Percentiles rank a stretch among this genome's conserved stretches.
phyloP scores from a whole-genome alignment of 2,113 vertebrate species.

The Hydrolagus affinis region DNA sequence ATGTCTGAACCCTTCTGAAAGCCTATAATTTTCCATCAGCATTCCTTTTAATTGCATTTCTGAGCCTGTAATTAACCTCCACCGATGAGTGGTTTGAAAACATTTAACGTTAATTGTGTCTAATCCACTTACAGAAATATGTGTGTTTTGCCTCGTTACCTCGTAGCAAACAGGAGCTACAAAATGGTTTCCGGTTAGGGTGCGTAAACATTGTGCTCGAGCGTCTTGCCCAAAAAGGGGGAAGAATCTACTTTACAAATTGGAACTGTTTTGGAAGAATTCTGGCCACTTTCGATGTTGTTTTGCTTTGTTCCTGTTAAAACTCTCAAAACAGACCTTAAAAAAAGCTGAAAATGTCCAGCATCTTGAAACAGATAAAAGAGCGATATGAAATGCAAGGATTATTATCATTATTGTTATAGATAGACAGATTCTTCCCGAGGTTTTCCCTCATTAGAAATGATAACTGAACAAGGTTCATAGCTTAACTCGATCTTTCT shows the following conservation, averaged over 20 bases:
- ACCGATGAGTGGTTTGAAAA: not conserved
- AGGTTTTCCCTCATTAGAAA: constrained; percentile 30
- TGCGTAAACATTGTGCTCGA: not conserved
- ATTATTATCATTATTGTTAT: not conserved
- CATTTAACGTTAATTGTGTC: constrained; percentile 1
- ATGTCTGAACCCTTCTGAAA: not conserved
- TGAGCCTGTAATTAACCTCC: constrained; percentile 6
- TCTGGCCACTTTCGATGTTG: not conserved
- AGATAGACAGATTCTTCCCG: constrained; percentile 5
- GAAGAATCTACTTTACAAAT: not conserved
- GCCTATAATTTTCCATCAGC: not conserved
- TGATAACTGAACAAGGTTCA: not conserved
- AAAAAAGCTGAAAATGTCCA: no score
- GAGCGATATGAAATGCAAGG: no score
- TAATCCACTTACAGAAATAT: constrained; percentile 14
- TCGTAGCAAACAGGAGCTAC: no score
- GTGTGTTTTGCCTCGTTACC: not conserved
- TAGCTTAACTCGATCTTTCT: no score
- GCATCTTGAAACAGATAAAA: not conserved
- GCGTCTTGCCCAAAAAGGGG: not conserved
- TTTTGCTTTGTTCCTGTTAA: not conserved
- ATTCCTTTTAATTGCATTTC: not conserved
- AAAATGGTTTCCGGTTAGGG: not conserved
- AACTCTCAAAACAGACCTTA: no score
- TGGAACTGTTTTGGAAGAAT: not conserved